Conservation (phyloP, 2,888 invertebrate species). For the Biston betularia region DNA sequence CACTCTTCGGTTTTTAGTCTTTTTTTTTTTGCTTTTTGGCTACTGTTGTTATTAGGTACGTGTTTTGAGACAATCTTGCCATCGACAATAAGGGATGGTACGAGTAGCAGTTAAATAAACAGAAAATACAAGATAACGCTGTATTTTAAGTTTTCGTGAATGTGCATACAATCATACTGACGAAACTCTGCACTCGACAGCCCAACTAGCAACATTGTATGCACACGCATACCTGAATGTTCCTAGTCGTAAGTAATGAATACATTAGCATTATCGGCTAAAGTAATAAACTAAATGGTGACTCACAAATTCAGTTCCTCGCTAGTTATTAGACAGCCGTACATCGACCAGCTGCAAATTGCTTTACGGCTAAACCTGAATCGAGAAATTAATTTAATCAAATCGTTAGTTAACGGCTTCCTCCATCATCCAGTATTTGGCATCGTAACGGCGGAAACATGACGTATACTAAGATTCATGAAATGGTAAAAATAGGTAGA, state of each 20-base stretch:
- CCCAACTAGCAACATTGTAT: conserved; percentile 4
- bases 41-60: no score
- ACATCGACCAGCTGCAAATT: conserved; percentile 17
- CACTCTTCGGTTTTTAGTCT: no score
- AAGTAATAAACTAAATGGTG: background rate
- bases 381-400: conserved; percentile 49
- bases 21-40: no score
- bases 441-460: conserved; percentile 58
- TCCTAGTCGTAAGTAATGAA: no score
- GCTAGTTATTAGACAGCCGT: conserved; percentile 1
- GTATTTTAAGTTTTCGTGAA: no score
- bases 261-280: background rate
- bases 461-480: conserved; percentile 56
- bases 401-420: conserved; percentile 39
- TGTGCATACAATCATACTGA: no score
- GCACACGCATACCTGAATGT: no score
- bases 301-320: background rate
- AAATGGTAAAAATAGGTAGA: conserved; percentile 44
- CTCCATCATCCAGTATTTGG: conserved; percentile 48
- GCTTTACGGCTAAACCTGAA: conserved; percentile 34
- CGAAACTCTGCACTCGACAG: background rate
- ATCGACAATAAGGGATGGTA: no score
- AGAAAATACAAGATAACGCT: no score
- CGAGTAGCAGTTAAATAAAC: no score
- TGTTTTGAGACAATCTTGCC: no score